Conservation (phyloP, 2,113 vertebrate genomes). For the Perccottus glenii region DNA sequence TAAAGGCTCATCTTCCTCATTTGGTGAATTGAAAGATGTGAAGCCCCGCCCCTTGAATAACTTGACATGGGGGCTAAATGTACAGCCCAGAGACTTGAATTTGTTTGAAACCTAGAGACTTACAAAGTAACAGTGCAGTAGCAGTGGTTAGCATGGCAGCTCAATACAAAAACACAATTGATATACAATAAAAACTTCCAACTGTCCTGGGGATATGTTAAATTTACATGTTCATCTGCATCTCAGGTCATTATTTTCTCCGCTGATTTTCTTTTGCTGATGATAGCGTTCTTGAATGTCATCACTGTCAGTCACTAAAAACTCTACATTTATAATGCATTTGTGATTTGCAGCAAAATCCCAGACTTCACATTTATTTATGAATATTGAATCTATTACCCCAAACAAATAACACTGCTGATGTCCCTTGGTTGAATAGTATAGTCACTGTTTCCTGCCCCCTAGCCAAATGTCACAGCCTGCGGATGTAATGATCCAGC, state of each 20-base stretch:
- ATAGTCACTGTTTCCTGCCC: not conserved
- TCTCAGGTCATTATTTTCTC: not conserved
- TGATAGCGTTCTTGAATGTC: not conserved
- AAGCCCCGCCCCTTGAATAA: no score
- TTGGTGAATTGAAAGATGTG: no score
- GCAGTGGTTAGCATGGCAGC: not conserved
- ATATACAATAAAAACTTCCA: not conserved
- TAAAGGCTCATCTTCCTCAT: no score
- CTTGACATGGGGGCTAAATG: no score
- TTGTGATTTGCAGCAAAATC: not conserved
- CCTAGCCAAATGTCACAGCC: slow-evolving; percentile 5
- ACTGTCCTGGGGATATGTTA: not conserved
- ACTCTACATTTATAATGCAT: not conserved
- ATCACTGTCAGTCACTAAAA: not conserved
- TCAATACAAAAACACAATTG: not conserved
- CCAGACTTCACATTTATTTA: not conserved
- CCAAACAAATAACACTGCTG: not conserved
- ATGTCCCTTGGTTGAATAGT: not conserved
- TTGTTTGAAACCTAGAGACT: no score
- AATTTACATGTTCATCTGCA: not conserved
- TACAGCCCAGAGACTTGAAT: no score
- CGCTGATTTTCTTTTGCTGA: no score
- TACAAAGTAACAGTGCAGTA: no score
- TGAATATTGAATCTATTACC: not conserved
- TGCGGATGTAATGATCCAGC: slow-evolving; percentile 17